A percentile compares a stretch with the other conserved stretches of the same genome.
Evolutionary conservation across 1,140 invertebrate species (phyloP).

Genomic region (Drosophila pruinosa): DNA sequence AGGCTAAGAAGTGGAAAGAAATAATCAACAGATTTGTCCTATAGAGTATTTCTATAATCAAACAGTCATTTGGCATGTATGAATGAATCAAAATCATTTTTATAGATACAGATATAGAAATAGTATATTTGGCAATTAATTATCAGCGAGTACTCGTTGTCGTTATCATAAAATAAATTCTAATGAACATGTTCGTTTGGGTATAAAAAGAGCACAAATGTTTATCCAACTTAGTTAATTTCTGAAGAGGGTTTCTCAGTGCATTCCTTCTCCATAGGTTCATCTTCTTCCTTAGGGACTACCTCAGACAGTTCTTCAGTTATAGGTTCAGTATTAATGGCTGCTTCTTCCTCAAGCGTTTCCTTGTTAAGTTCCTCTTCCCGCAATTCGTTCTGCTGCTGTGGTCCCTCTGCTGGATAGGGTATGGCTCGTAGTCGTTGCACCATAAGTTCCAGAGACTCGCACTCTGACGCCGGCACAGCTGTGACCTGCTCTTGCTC

Average conservation of each 20-base stretch:
- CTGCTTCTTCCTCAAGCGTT: background rate
- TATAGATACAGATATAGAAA: slow-evolving; percentile 14
- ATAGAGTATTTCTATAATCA: no score
- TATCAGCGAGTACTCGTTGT: slow-evolving; percentile 51
- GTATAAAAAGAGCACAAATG: slow-evolving; percentile 17
- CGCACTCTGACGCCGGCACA: background rate
- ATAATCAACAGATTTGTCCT: no score
- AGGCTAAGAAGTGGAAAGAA: no score
- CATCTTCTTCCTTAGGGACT: background rate
- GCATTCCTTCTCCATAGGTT: background rate
- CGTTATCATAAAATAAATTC: slow-evolving; percentile 13
- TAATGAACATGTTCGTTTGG: slow-evolving; percentile 59
- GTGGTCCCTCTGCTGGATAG: slow-evolving; percentile 29
- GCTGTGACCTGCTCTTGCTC: background rate
- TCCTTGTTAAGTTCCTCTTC: background rate
- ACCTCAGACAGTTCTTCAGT: no score
- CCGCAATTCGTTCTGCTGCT: background rate
- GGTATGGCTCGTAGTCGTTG: slow-evolving; percentile 58
- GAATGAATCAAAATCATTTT: background rate
- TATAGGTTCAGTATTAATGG: no score
- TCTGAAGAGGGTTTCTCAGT: background rate
- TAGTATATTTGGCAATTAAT: slow-evolving; percentile 26
- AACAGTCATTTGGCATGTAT: no score
- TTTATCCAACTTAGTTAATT: background rate
- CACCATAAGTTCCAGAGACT: slow-evolving; percentile 74